Percentiles rank a stretch among this genome's conserved stretches.
Conservation (phyloP, 2,888 invertebrate genomes). For the Parasteatoda lunata region DNA sequence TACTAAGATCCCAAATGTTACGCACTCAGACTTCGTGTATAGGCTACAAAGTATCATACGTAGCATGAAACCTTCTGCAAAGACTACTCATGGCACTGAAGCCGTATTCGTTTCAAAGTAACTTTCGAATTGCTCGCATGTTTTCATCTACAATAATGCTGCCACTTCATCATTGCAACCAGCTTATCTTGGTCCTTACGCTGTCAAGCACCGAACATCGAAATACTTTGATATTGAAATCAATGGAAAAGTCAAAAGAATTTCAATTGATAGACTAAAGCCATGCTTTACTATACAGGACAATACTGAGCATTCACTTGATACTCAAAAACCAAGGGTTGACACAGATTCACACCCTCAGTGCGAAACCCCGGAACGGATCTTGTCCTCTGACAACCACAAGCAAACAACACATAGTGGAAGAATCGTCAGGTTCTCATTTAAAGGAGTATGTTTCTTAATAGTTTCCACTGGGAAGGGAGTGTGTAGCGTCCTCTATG, state of each 20-base stretch:
- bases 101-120: background rate
- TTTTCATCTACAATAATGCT: constrained; percentile 12
- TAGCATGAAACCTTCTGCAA: too few species aligned
- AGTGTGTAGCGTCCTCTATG: too few species aligned
- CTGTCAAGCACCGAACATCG: background rate
- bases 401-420: too few species aligned
- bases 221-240: background rate
- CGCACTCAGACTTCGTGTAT: too few species aligned
- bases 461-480: too few species aligned
- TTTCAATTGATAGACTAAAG: constrained; percentile 13
- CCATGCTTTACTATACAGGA: constrained; percentile 10
- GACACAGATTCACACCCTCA: background rate
- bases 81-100: background rate
- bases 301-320: background rate
- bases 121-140: constrained; percentile 11
- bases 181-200: constrained; percentile 16
- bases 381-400: too few species aligned
- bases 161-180: constrained; percentile 20
- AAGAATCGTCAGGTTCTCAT: too few species aligned
- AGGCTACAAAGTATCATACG: too few species aligned
- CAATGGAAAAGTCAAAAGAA: constrained; percentile 6
- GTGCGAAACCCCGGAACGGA: too few species aligned
- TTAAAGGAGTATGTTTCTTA: too few species aligned
- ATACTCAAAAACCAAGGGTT: background rate
- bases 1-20: too few species aligned